phyloP scores from a whole-genome alignment of 2,797 vertebrate species.

The Carcharodon carcharias region DNA sequence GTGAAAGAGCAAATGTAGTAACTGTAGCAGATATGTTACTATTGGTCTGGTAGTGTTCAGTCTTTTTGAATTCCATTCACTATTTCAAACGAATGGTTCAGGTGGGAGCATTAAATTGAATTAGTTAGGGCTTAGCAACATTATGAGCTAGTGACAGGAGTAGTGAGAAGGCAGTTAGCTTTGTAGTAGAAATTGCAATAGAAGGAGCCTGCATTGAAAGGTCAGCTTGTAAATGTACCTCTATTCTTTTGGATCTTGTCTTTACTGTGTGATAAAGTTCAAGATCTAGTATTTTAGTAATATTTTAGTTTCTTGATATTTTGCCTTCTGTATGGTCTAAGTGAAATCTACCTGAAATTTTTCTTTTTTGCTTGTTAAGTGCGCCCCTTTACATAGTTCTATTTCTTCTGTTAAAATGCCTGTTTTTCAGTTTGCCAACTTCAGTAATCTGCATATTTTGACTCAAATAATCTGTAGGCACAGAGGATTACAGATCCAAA shows the following conservation, averaged over 20 bases:
- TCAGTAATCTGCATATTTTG: slow-evolving; percentile 49
- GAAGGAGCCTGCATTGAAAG: slow-evolving; percentile 31
- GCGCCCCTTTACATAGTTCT: background rate
- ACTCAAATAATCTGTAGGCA: slow-evolving; percentile 70
- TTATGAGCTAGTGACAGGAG: background rate
- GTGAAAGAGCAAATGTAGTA: background rate
- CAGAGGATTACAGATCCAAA: slow-evolving; percentile 94
- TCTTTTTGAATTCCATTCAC: slow-evolving; percentile 28
- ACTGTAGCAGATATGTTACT: background rate
- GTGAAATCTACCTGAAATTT: background rate
- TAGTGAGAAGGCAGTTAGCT: background rate
- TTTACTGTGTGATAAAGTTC: background rate
- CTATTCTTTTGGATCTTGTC: background rate
- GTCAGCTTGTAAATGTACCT: slow-evolving; percentile 22
- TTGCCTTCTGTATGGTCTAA: slow-evolving; percentile 35
- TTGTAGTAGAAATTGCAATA: slow-evolving; percentile 4
- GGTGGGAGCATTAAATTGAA: slow-evolving; percentile 29
- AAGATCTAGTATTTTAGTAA: background rate
- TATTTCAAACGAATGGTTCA: slow-evolving; percentile 16
- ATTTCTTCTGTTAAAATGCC: slow-evolving; percentile 37
- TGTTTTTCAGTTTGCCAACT: slow-evolving; percentile 43
- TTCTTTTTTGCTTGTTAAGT: background rate
- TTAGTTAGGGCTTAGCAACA: slow-evolving; percentile 2
- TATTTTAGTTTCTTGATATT: slow-evolving; percentile 30
- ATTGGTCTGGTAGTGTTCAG: background rate